Evolutionary conservation across 2,797 vertebrate species (phyloP).

Genomic region (Aulostomus chinensis): DNA sequence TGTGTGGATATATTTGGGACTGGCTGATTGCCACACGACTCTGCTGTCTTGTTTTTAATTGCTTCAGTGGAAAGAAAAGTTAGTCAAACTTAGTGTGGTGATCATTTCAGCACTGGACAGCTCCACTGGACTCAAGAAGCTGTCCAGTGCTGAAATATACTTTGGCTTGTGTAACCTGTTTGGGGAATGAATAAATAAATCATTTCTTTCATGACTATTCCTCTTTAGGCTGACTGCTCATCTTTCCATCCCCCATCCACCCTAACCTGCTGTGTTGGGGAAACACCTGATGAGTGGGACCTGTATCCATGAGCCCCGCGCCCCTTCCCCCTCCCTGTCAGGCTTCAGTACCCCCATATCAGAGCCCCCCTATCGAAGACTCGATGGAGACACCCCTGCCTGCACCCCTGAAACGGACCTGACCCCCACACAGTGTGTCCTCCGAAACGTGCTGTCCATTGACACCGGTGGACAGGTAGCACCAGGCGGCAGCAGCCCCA

Average conservation of each 20-base stretch:
- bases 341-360: constrained; percentile 88
- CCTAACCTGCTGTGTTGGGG: constrained; percentile 72
- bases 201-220: neutral
- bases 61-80: constrained; percentile 24
- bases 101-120: constrained; percentile 37
- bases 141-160: too few species aligned
- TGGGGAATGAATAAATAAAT: too few species aligned
- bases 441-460: constrained; percentile 89
- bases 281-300: constrained; percentile 84
- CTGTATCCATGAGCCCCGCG: constrained; percentile 92
- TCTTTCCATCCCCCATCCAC: constrained; percentile 58
- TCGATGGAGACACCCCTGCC: constrained; percentile 88
- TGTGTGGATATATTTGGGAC: constrained; percentile 27
- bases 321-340: constrained; percentile 92
- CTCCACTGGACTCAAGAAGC: too few species aligned
- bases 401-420: constrained; percentile 92
- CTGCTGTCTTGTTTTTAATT: constrained; percentile 17
- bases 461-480: constrained; percentile 78
- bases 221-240: constrained; percentile 54
- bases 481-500: constrained; percentile 78
- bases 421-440: constrained; percentile 92
- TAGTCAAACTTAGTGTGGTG: neutral
- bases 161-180: too few species aligned
- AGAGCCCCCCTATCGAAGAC: constrained; percentile 85
- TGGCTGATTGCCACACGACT: constrained; percentile 30